Evolutionary conservation across 2,888 invertebrate genomes (phyloP), one percentile per base, ranked within the genome.

Genomic region (Athalia circularis): DNA sequence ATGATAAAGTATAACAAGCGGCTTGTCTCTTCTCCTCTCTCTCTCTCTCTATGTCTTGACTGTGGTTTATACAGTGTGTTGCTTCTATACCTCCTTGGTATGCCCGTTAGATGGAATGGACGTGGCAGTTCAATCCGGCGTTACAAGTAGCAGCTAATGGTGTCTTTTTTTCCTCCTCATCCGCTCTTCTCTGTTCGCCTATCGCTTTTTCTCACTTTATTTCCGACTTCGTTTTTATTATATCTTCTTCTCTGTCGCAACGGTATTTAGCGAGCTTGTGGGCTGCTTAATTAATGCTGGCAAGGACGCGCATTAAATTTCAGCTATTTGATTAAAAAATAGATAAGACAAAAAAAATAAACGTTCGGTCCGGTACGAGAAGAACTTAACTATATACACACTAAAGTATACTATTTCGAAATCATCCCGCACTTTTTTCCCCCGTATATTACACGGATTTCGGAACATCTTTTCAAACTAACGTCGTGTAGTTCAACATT

Each of bases 131-230:
- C 79, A 72, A 75, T 74, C 72, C 80, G 79, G 80, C 80, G 82
- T 82, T 82, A 82, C 79, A 77, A 78, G 70, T 62, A 79, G 77
- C 77, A 29, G 75, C 50, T 75, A 75, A 75, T 75, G 75, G 75
- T 52, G 75, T 75, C 64, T 50, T 67, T 67, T 72, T 72, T 70
- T 45, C 8, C 8, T n/a, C 59, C 45, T 70, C 54, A 9, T 54
- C n/a, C 4, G 9, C 54, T n/a, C 11, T 54, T 2, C 29, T 29
- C 29, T 2, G 45, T 4, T 5, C n/a, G 15, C 67, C 7, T 6
- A 29, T 29, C 29, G 29, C 29, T 29, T 29, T 29, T 29, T 29
- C 29, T 29, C 29, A 29, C 29, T 29, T 29, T 29, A 29, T 29
- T 29, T 29, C 29, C 2, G 29, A 29, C 29, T 29, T 29, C 29